Conservation (phyloP, 2,113 vertebrate species). For the western clawed frog (Xenopus tropicalis) region DNA sequence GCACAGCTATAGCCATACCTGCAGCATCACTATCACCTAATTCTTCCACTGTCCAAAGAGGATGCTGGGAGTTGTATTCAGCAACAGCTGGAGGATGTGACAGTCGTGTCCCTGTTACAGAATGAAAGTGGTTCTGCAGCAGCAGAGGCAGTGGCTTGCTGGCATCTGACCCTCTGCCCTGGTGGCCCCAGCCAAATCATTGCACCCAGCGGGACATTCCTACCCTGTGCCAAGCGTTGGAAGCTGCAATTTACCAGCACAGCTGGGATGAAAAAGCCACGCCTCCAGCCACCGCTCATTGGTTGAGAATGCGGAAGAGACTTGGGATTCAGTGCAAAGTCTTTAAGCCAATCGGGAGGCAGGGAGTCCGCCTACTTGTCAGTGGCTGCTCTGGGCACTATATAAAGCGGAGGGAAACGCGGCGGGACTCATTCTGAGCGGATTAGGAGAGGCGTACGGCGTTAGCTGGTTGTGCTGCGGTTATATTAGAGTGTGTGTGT, state of each 20-base stretch:
- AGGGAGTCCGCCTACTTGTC: slow-evolving; percentile 1
- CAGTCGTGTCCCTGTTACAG: too few species aligned
- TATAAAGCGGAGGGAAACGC: not conserved
- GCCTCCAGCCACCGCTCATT: slow-evolving; percentile 10
- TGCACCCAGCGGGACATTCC: too few species aligned
- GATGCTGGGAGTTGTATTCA: too few species aligned
- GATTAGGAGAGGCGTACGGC: not conserved
- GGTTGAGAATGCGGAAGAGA: slow-evolving; percentile 30
- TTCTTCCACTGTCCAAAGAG: too few species aligned
- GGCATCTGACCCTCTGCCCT: slow-evolving; percentile 29
- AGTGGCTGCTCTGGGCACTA: slow-evolving; percentile 1
- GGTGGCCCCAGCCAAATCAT: not conserved
- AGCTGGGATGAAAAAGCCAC: slow-evolving; percentile 11
- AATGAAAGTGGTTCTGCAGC: too few species aligned
- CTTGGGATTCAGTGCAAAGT: not conserved
- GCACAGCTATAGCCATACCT: too few species aligned
- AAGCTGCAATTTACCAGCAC: slow-evolving; percentile 25
- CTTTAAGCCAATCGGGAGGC: not conserved
- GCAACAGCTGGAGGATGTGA: too few species aligned
- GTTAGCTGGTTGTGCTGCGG: not conserved
- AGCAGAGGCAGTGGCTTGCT: not conserved
- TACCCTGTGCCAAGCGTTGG: not conserved
- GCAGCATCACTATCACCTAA: too few species aligned
- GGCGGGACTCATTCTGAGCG: slow-evolving; percentile 16
- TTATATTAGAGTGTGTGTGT: not conserved